These are phyloP conservation scores for Heteromormyrus szaboi DNA, from an alignment of 2,797 vertebrate genomes.

Conservation along the genomic window DNA sequence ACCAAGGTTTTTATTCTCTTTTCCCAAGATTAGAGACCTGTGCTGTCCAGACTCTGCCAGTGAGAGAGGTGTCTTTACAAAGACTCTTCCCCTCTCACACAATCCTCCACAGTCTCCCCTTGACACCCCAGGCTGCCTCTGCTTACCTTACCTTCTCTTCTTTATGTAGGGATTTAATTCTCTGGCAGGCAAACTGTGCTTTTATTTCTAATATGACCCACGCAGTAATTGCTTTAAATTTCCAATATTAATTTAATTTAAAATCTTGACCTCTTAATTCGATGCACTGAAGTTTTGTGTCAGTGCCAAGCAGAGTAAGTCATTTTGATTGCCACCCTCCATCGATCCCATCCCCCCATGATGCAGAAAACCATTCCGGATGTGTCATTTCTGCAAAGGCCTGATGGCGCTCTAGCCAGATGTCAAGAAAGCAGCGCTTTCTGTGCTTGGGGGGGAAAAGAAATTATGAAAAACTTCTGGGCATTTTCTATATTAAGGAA, in stretches of 20 bases:
- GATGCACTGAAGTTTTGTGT: background rate
- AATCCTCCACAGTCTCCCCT: background rate
- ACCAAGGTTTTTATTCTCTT: background rate
- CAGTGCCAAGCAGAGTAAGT: background rate
- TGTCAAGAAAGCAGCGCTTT: background rate
- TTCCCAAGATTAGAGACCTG: background rate
- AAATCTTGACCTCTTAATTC: background rate
- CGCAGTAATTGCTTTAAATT: background rate
- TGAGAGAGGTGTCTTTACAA: background rate
- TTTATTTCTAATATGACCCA: background rate
- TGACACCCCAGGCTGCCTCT: background rate
- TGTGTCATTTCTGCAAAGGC: background rate
- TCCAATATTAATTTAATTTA: background rate
- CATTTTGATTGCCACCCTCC: background rate
- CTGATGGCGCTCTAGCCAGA: background rate
- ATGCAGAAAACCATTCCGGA: background rate
- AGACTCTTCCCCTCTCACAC: background rate
- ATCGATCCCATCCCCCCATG: background rate
- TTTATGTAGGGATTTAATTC: background rate
- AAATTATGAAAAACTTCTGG: background rate
- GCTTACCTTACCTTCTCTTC: background rate
- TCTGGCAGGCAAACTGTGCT: background rate
- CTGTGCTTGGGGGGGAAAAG: background rate
- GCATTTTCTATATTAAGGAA: conserved; percentile 18
- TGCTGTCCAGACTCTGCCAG: background rate